Percentiles rank a stretch among this genome's conserved stretches.
These are phyloP conservation scores for Nyctalus aviator DNA, from an alignment of 2,797 vertebrate genomes.

Conservation along the genomic window DNA sequence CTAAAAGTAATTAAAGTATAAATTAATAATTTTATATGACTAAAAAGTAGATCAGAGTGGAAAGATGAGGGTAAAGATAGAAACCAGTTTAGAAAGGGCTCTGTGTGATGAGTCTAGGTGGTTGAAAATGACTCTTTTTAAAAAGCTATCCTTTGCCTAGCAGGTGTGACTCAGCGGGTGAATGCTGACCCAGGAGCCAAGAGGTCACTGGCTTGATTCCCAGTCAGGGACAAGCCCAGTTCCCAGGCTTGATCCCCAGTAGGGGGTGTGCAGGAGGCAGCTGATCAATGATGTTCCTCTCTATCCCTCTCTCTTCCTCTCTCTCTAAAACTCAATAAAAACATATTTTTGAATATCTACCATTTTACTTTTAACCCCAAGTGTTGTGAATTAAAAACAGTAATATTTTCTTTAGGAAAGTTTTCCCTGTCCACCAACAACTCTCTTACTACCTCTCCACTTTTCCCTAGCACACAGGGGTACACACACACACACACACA, in stretches of 20 bases:
- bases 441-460: background rate
- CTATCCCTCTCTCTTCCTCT: too few species aligned
- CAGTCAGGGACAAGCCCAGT: too few species aligned
- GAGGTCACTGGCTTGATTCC: too few species aligned
- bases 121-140: background rate
- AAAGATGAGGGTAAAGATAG: background rate
- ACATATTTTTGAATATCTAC: background rate
- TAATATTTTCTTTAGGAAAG: slow-evolving; percentile 1
- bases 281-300: too few species aligned
- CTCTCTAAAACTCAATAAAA: too few species aligned
- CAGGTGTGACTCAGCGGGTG: too few species aligned
- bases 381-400: slow-evolving; percentile 24
- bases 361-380: background rate
- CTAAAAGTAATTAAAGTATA: background rate
- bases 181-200: too few species aligned
- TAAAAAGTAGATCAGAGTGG: background rate
- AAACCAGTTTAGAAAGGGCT: background rate
- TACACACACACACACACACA: too few species aligned
- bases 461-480: background rate
- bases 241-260: too few species aligned
- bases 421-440: background rate
- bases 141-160: background rate
- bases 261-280: too few species aligned
- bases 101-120: background rate
- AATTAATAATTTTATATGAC: background rate